Evolutionary conservation across 2,797 vertebrate genomes (phyloP), one percentile per base, ranked within the genome.

Genomic region (Malurus leucopterus): DNA sequence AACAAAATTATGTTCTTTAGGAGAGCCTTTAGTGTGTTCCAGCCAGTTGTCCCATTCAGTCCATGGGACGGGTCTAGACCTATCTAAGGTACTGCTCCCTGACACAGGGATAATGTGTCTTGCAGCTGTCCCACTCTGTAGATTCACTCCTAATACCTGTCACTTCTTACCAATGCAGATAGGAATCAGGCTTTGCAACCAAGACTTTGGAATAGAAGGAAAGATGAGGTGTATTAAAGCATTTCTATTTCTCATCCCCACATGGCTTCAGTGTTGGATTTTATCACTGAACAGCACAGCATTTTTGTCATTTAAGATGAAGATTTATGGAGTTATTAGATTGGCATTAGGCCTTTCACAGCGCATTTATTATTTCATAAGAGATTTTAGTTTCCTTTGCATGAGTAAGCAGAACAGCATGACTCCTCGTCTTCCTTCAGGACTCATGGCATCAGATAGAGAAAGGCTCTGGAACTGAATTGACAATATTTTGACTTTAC

Each of bases 351-450:
- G 32, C 49, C 26, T 90, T 91, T 92, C 57, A 64, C 63, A 50
- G 16, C 47, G 26, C 13, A 47, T 75, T 84, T 90, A 47, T 67
- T 85, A 62, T 86, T 93, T 90, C 70, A 80, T 50, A 85, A 81
- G 71, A 63, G 44, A 82, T 61, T 92, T 76, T 77, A 7, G 32
- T 86, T 81, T 89, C 44, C 49, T 83, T 43, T 86, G 34, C 36
- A 59, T 85, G 86, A 84, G 73, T 83, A 85, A 86, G 64, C 64
- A 90, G 50, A 93, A 53, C 67, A 89, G 57, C 34, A 80, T 40
- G 78, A 90, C 41, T 87, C 23, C 55, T 86, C 72, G 78, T 77
- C 55, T 91, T 55, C 63, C 38, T 81, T 81, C 13, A 50, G 47
- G 47, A 76, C 58, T 40, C 34, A 6, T 3, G 6, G 20, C 7